phyloP scores from a whole-genome alignment of 2,888 invertebrate species.

The Hermodice carunculata region DNA sequence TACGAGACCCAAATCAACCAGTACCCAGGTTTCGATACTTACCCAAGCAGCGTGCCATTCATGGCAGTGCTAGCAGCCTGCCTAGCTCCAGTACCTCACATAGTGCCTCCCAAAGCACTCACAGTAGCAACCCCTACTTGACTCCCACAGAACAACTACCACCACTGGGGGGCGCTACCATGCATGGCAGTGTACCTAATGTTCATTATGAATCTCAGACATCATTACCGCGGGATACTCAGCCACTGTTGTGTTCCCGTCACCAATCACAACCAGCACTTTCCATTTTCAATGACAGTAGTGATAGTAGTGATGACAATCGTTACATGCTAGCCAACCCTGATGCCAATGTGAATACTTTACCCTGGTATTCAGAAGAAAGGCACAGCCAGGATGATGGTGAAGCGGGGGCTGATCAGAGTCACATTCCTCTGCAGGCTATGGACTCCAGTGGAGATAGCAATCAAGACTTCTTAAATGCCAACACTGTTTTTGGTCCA shows the following conservation, averaged over 20 bases:
- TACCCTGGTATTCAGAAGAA: background rate
- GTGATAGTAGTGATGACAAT: too few relatives aligned
- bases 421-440: background rate
- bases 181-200: slow-evolving; percentile 14
- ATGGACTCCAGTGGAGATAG: slow-evolving; percentile 13
- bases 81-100: too few relatives aligned
- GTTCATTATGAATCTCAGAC: background rate
- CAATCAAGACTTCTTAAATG: slow-evolving; percentile 15
- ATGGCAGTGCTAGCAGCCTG: too few relatives aligned
- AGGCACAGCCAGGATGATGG: background rate
- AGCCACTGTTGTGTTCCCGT: too few relatives aligned
- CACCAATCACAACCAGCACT: slow-evolving; percentile 17
- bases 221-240: background rate
- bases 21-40: too few relatives aligned
- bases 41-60: too few relatives aligned
- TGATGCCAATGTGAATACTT: background rate
- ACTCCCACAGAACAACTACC: too few relatives aligned
- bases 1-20: too few relatives aligned
- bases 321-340: background rate
- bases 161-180: too few relatives aligned
- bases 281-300: too few relatives aligned
- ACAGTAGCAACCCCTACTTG: too few relatives aligned
- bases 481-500: slow-evolving; percentile 12
- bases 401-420: background rate
- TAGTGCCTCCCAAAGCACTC: too few relatives aligned